Evolutionary conservation across 2,113 vertebrate species (phyloP).

Genomic region (Orientallactaga bullata): DNA sequence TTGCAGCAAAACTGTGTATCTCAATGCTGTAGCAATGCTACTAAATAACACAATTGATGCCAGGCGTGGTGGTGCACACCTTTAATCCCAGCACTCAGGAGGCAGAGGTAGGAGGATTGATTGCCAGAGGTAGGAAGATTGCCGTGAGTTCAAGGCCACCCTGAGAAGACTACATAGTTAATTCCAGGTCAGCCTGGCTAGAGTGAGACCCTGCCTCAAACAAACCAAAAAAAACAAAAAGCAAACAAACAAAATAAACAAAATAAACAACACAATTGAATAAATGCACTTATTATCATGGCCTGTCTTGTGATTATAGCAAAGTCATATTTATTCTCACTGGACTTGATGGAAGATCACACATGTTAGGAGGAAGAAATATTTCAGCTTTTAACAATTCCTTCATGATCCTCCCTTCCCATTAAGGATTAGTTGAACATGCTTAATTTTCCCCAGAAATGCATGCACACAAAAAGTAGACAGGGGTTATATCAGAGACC

Average conservation of each 20-base stretch:
- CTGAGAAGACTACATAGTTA: too few species aligned
- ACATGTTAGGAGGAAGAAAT: conserved; percentile 18
- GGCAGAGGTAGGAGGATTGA: too few species aligned
- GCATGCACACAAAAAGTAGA: neutral
- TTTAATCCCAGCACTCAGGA: too few species aligned
- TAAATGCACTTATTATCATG: neutral
- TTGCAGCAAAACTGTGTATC: conserved; percentile 22
- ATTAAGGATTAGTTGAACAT: neutral
- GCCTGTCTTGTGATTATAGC: neutral
- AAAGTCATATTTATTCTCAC: neutral
- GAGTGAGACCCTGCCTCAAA: too few species aligned
- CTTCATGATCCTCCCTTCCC: neutral
- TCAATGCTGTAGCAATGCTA: neutral
- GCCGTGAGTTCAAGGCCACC: too few species aligned
- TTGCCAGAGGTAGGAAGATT: too few species aligned
- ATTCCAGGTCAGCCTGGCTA: too few species aligned
- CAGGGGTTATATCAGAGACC: neutral
- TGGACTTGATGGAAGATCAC: neutral
- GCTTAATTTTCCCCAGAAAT: conserved; percentile 39
- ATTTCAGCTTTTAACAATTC: conserved; percentile 10
- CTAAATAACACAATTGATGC: too few species aligned
- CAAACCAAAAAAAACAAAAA: too few species aligned
- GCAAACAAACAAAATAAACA: too few species aligned
- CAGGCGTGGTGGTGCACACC: too few species aligned
- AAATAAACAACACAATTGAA: conserved; percentile 3